Conservation (phyloP, 2,797 vertebrate species). For the Bradypus variegatus region DNA sequence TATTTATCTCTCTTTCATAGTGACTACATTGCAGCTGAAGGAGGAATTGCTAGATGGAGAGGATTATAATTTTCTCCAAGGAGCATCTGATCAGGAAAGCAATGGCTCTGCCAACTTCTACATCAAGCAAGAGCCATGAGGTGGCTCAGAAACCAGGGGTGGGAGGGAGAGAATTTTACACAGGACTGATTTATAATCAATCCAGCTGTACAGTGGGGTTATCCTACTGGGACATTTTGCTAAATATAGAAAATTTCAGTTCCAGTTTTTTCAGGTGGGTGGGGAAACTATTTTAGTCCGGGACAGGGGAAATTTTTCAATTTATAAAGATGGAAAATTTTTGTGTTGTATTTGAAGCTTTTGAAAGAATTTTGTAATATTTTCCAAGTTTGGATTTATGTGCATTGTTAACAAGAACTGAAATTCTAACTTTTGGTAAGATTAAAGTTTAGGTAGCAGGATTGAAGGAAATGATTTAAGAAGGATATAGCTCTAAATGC, state of each 20-base stretch:
- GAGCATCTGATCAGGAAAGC: constrained; percentile 96
- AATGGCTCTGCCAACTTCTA: constrained; percentile 96
- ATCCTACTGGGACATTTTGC: constrained; percentile 82
- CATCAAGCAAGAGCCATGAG: constrained; percentile 96
- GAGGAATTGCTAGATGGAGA: constrained; percentile 90
- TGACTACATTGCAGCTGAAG: constrained; percentile 88
- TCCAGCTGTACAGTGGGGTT: constrained; percentile 67
- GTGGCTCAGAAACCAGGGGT: constrained; percentile 51
- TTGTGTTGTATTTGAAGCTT: constrained; percentile 99
- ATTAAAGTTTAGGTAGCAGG: constrained; percentile 78
- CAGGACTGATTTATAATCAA: constrained; percentile 71
- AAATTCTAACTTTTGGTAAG: constrained; percentile 82
- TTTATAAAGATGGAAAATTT: constrained; percentile 88
- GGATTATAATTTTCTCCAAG: constrained; percentile 93
- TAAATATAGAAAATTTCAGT: constrained; percentile 85
- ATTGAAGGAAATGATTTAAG: constrained; percentile 75
- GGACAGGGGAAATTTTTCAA: constrained; percentile 78
- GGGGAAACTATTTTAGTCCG: constrained; percentile 68
- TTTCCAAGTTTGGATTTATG: constrained; percentile 82
- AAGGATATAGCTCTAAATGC: constrained; percentile 74
- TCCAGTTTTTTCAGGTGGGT: constrained; percentile 78
- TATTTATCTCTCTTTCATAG: constrained; percentile 70
- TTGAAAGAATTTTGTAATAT: constrained; percentile 84
- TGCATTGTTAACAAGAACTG: constrained; percentile 82
- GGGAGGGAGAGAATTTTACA: constrained; percentile 70